A percentile compares a stretch with the other conserved stretches of the same genome.
These are phyloP conservation scores for Galeopsomyia nigrocyanea DNA, from an alignment of 2,888 invertebrate genomes.

Conservation along the genomic window DNA sequence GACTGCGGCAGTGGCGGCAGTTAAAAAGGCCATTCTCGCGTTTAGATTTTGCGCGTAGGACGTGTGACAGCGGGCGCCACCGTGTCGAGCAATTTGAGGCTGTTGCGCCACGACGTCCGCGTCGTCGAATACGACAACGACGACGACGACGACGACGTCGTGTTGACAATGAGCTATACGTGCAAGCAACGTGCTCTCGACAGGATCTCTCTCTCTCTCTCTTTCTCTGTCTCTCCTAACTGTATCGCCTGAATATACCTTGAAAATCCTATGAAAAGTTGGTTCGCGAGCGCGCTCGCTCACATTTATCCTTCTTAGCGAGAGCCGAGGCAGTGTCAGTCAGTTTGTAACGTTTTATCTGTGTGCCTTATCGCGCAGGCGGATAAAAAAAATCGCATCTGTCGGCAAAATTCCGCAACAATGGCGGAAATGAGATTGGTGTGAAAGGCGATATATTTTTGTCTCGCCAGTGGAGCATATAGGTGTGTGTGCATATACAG, in stretches of 20 bases:
- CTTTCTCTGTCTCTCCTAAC: constrained; percentile 10
- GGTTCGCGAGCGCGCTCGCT: constrained; percentile 11
- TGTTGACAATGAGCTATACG: constrained; percentile 46
- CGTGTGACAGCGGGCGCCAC: constrained; percentile 59
- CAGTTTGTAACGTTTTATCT: constrained; percentile 24
- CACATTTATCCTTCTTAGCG: constrained; percentile 23
- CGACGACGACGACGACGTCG: constrained; percentile 19
- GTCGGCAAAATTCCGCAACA: background rate
- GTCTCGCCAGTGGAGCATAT: background rate
- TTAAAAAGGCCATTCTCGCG: constrained; percentile 10
- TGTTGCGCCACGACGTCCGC: constrained; percentile 40
- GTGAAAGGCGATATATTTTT: background rate
- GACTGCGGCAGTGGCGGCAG: constrained; percentile 7
- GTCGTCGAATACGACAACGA: too few species aligned
- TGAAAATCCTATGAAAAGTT: constrained; percentile 20
- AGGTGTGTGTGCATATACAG: background rate
- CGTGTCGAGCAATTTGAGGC: constrained; percentile 56
- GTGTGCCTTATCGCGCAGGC: constrained; percentile 10
- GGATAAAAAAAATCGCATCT: background rate
- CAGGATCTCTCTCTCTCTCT: constrained; percentile 27
- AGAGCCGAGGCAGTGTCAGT: constrained; percentile 13
- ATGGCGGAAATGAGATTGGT: too few species aligned
- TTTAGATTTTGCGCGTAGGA: constrained; percentile 57
- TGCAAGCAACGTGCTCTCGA: constrained; percentile 5
- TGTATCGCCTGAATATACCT: constrained; percentile 25